A percentile compares a stretch with the other conserved stretches of the same genome.
phyloP scores from a whole-genome alignment of 2,888 invertebrate species.

The Leucophora obtusa region DNA sequence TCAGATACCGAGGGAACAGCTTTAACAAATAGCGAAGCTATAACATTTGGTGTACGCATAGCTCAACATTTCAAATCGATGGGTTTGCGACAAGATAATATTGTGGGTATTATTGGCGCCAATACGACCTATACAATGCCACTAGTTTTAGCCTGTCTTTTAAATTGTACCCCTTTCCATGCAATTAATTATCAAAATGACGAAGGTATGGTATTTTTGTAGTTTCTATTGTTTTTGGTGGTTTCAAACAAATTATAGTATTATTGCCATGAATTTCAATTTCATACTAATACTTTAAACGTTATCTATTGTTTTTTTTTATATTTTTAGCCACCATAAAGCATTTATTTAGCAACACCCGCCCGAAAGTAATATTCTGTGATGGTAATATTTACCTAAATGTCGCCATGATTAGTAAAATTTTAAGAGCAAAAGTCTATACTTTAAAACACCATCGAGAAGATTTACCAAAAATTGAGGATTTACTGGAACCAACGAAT shows the following conservation, averaged over 20 bases:
- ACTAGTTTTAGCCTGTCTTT: slow-evolving; percentile 72
- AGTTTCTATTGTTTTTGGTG: background rate
- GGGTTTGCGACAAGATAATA: slow-evolving; percentile 73
- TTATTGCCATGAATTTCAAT: too few species aligned
- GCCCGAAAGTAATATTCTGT: slow-evolving; percentile 76
- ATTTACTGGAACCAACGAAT: slow-evolving; percentile 71
- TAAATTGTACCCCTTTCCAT: slow-evolving; percentile 75
- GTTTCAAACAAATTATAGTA: background rate
- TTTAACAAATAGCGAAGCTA: slow-evolving; percentile 73
- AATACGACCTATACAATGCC: slow-evolving; percentile 75
- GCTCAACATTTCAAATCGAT: slow-evolving; percentile 72
- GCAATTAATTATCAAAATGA: slow-evolving; percentile 73
- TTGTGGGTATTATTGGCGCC: slow-evolving; percentile 73
- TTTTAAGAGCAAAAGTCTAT: slow-evolving; percentile 70
- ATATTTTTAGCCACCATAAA: slow-evolving; percentile 68
- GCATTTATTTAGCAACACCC: slow-evolving; percentile 73
- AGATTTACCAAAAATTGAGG: slow-evolving; percentile 71
- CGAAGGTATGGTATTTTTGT: slow-evolving; percentile 68
- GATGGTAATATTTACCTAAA: slow-evolving; percentile 71
- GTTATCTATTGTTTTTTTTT: background rate
- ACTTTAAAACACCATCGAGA: slow-evolving; percentile 70
- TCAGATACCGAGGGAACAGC: slow-evolving; percentile 73
- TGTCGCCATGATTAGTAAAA: slow-evolving; percentile 69
- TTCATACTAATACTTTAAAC: background rate
- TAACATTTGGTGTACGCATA: slow-evolving; percentile 73